A percentile compares a stretch with the other conserved stretches of the same genome.
Conservation (phyloP, 2,797 vertebrate species). For the Garrulus glandarius region DNA sequence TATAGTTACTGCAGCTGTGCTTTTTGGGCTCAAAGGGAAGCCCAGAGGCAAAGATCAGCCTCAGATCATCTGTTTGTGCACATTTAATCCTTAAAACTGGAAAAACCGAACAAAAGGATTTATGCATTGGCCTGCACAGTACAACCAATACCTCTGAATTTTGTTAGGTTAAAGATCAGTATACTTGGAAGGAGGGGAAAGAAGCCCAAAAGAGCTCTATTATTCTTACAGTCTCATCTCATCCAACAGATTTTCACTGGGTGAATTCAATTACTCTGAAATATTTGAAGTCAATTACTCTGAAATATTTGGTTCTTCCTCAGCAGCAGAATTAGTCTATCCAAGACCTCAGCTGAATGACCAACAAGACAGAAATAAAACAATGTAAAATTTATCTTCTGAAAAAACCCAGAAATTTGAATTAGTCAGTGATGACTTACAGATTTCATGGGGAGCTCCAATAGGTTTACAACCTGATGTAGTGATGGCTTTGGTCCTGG, state of each 20-base stretch:
- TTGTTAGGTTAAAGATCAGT: neutral
- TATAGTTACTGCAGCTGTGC: neutral
- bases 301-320: neutral
- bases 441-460: neutral
- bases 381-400: neutral
- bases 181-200: neutral
- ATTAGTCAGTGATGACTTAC: neutral
- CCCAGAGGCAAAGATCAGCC: neutral
- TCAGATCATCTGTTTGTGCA: neutral
- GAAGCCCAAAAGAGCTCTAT: neutral
- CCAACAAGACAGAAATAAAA: neutral
- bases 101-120: neutral
- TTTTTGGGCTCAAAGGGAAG: neutral
- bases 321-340: neutral
- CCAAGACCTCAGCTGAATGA: neutral
- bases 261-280: neutral
- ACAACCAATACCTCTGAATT: neutral
- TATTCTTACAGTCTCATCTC: neutral
- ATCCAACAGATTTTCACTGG: neutral
- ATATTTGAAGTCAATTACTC: neutral
- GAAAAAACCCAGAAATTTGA: neutral
- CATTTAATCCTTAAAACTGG: neutral
- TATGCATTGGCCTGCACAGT: neutral
- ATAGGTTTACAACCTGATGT: neutral
- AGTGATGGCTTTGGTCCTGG: neutral